Base-by-base conservation (phyloP, 2,113 vertebrate genomes). In the Mystacornis crossleyi region DNA sequence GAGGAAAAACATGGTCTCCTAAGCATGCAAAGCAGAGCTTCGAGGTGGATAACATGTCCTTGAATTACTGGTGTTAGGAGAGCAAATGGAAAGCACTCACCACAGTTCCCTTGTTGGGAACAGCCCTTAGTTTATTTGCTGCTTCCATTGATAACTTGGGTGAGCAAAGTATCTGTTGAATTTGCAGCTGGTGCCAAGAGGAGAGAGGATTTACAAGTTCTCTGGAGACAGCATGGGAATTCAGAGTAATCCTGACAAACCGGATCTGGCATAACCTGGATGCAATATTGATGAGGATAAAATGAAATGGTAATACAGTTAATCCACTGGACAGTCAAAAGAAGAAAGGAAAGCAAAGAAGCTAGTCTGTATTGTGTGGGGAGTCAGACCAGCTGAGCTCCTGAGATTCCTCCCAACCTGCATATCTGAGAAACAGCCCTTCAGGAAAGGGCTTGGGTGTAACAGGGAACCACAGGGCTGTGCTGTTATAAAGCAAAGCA, bases 151-250 rank as follows among this genome's bases (percentile, higher is more conserved):
- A 81, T 83, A 62, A 50, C 42, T 90, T 88, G 55, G 26, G 29
- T 89, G 75, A 83, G 55, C 31, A 77, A 77, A 71, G 12, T 58
- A 43, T 47, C 75, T 21, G 21, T 62, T 89, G 74, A 89, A 79
- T 75, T 62, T 75, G 61, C 57, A 53, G 70, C 34, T 89, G 28
- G 42, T 84, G 86, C 83, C 47, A 77, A 89, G 88, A 90, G 60
- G 43, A 74, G 51, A 74, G 51, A 67, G 80, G 72, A 86, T 93
- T 95, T 96, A 18, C 75, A 92, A 93, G 67, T 86, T 43, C 60
- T 81, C 55, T 54, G 50, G 51, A 95, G 75, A 67, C 71, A 73
- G 54, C 60, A 17, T 1, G 5, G 64, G 72, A 89, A 92, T 89
- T 74, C 64, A 84, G 64, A 84, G 43, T 74, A 95, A 93, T 84